A percentile compares a stretch with the other conserved stretches of the same genome.
Evolutionary conservation across 1,140 invertebrate genomes (phyloP).

Genomic region (Plodia interpunctella): DNA sequence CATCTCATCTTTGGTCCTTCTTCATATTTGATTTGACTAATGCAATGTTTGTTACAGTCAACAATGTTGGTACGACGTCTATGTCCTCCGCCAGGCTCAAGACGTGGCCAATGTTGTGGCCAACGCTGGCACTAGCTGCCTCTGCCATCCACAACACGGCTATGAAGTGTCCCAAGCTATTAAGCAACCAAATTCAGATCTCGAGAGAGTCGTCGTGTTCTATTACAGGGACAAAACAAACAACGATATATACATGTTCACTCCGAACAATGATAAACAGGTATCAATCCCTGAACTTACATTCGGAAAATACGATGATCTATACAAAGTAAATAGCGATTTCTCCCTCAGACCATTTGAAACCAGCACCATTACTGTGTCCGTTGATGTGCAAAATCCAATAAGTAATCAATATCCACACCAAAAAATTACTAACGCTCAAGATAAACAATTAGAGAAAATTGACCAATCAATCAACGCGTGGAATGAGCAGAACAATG

Average conservation of each 20-base stretch:
- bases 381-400: neutral
- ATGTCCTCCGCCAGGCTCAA: neutral
- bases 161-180: constrained; percentile 17
- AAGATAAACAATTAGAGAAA: neutral
- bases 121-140: too few relatives aligned
- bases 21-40: too few relatives aligned
- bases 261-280: constrained; percentile 32
- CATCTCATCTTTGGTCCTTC: too few relatives aligned
- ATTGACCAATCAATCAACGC: too few relatives aligned
- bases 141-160: neutral
- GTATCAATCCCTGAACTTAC: constrained; percentile 28
- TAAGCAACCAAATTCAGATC: constrained; percentile 9
- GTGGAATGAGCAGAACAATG: too few relatives aligned
- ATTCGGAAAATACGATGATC: constrained; percentile 12
- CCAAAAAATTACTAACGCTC: neutral
- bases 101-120: neutral
- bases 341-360: neutral
- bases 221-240: constrained; percentile 24
- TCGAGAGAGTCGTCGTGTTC: constrained; percentile 34
- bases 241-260: constrained; percentile 24
- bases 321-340: neutral
- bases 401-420: neutral
- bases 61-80: neutral
- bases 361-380: neutral
- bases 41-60: neutral